Conservation (phyloP, 2,888 invertebrate species). For the Mactromeris polynyma region DNA sequence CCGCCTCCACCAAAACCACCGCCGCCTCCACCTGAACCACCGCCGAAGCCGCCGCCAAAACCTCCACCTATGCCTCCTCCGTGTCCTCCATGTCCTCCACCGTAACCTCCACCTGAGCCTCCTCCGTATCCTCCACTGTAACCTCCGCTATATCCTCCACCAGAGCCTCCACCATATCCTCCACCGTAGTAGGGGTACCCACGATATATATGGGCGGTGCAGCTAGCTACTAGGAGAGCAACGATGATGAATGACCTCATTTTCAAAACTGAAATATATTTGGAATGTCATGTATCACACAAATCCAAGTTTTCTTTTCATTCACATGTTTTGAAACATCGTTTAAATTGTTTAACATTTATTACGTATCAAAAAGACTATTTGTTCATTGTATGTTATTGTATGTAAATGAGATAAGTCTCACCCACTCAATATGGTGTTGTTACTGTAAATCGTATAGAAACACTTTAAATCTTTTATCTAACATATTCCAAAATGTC, state of each 20-base stretch:
- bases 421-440: too few species aligned
- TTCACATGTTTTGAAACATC: too few species aligned
- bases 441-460: too few species aligned
- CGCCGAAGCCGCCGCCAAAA: background rate
- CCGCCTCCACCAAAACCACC: slow-evolving; percentile 9
- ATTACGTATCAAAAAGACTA: too few species aligned
- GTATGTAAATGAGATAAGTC: too few species aligned
- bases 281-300: too few species aligned
- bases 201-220: background rate
- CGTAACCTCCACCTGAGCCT: slow-evolving; percentile 10
- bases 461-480: too few species aligned
- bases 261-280: background rate
- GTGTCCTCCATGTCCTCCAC: background rate
- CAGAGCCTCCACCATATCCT: slow-evolving; percentile 21
- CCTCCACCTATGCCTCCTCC: slow-evolving; percentile 17
- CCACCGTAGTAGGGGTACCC: background rate
- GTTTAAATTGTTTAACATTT: too few species aligned
- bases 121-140: background rate
- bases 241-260: background rate
- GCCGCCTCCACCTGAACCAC: slow-evolving; percentile 14
- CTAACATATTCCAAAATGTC: too few species aligned
- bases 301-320: too few species aligned
- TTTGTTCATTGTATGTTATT: too few species aligned
- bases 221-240: background rate
- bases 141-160: background rate